Conservation (phyloP, 53 echinoderm and acorn worm species). For the Apostichopus leukothele region DNA sequence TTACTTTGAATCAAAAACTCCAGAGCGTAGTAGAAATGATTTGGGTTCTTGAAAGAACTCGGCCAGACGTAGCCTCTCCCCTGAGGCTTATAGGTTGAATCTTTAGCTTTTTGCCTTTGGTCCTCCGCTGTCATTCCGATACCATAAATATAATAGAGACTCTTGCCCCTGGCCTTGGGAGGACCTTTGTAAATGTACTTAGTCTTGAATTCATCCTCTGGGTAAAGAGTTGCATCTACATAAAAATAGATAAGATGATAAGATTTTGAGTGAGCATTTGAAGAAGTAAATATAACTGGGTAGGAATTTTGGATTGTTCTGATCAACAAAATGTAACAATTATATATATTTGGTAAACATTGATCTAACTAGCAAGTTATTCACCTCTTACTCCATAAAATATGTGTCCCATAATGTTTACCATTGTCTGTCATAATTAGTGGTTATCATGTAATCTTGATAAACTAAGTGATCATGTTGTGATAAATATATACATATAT, state of each 20-base stretch:
- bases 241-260: background rate
- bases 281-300: no score
- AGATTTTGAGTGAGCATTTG: no score
- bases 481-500: no score
- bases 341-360: no score
- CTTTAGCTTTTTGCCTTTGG: conserved; percentile 64
- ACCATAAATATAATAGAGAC: conserved; percentile 92
- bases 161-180: conserved; percentile 67
- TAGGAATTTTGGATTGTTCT: no score
- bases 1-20: conserved; percentile 80
- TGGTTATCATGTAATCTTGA: no score
- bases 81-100: conserved; percentile 80
- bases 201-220: conserved; percentile 75
- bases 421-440: no score
- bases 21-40: conserved; percentile 91
- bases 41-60: conserved; percentile 87
- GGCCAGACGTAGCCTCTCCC: conserved; percentile 97
- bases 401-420: no score
- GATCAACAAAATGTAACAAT: no score
- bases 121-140: conserved; percentile 83
- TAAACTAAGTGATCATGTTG: no score
- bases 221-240: conserved; percentile 71
- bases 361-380: no score
- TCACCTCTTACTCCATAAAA: no score
- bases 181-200: conserved; percentile 84